These are phyloP conservation scores for Euphonia xanthogaster DNA, from an alignment of 2,797 vertebrate genomes.

Conservation along the genomic window DNA sequence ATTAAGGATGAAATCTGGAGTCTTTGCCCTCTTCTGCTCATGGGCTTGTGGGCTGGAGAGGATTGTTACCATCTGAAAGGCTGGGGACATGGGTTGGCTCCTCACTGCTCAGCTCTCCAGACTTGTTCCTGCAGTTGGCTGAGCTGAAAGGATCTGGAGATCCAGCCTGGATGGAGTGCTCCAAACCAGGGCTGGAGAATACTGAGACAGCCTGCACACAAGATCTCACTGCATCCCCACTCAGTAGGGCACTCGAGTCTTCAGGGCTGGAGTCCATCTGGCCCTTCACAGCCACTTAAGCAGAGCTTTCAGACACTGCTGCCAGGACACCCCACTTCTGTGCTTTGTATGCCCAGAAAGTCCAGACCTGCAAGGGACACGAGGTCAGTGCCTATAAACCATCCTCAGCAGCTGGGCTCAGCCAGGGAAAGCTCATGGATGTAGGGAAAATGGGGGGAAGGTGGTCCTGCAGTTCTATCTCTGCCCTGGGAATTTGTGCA, in stretches of 20 bases:
- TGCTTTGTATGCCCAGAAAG: background rate
- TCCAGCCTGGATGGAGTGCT: background rate
- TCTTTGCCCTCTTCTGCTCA: background rate
- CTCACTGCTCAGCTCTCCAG: background rate
- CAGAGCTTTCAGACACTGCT: slow-evolving; percentile 1
- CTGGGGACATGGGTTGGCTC: background rate
- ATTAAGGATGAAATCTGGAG: slow-evolving; percentile 35
- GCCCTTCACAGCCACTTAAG: background rate
- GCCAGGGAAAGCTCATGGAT: background rate
- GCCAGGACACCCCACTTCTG: background rate
- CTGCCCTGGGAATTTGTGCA: background rate
- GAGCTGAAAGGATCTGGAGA: background rate
- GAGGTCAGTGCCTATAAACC: background rate
- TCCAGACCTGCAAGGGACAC: background rate
- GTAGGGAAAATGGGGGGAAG: background rate
- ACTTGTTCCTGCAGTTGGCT: background rate
- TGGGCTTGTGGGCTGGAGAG: background rate
- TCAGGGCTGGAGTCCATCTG: slow-evolving; percentile 27
- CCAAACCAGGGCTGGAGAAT: background rate
- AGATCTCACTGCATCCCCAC: background rate
- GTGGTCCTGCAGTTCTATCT: background rate
- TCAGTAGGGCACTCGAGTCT: slow-evolving; percentile 2
- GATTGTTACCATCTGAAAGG: background rate
- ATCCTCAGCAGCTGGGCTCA: background rate
- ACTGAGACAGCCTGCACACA: background rate